Conservation (phyloP, 1,140 invertebrate genomes). For the Drosophila biarmipes region DNA sequence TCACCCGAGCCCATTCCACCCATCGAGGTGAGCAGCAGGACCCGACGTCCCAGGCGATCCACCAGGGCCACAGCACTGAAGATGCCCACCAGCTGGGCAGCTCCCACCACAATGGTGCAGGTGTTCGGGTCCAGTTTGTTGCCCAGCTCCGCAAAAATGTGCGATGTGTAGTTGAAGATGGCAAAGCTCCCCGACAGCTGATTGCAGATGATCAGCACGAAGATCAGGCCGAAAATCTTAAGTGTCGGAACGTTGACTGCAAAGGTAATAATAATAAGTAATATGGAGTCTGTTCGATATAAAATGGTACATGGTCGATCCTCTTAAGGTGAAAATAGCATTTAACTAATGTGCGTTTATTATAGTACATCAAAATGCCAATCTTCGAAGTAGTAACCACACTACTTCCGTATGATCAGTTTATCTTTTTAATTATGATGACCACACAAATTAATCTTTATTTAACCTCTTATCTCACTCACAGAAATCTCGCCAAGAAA, state of each 20-base stretch:
- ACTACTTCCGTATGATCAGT: not conserved
- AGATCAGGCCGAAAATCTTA: conserved; percentile 63
- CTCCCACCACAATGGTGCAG: conserved; percentile 90
- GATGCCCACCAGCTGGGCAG: conserved; percentile 64
- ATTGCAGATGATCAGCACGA: conserved; percentile 61
- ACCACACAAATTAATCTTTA: conserved; percentile 1
- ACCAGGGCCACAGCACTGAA: conserved; percentile 50
- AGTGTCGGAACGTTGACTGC: conserved; percentile 58
- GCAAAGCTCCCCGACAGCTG: conserved; percentile 85
- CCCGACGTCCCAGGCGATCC: conserved; percentile 62
- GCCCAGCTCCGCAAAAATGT: conserved; percentile 88
- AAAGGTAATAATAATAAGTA: not conserved
- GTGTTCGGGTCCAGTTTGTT: conserved; percentile 86
- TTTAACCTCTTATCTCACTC: conserved; percentile 25
- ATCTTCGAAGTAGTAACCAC: too few relatives aligned
- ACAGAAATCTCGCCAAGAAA: conserved; percentile 61
- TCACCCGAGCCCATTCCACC: conserved; percentile 59
- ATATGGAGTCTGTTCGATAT: not conserved
- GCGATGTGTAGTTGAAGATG: conserved; percentile 85
- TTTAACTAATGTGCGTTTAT: too few relatives aligned
- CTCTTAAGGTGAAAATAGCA: too few relatives aligned
- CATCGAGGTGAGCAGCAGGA: conserved; percentile 61
- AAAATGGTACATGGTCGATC: too few relatives aligned
- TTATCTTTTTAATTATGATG: conserved; percentile 5
- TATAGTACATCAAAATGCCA: too few relatives aligned